Percentiles rank a stretch among this genome's conserved stretches.
These are phyloP conservation scores for Aricia agestis DNA, from an alignment of 1,140 invertebrate genomes.

Conservation along the genomic window DNA sequence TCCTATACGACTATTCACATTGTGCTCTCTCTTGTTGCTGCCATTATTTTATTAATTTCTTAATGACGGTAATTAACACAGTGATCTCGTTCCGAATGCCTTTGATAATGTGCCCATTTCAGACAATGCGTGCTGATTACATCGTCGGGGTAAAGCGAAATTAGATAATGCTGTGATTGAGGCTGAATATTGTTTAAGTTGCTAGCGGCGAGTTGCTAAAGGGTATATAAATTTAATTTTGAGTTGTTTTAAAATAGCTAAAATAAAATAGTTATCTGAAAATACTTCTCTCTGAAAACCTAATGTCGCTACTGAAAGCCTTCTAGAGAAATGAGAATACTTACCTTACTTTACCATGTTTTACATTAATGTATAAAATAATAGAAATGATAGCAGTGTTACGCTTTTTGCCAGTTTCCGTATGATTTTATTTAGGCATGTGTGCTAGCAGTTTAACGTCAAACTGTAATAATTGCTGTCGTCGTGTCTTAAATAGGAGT, in stretches of 20 bases:
- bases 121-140: background rate
- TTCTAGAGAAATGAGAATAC: no score
- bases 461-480: background rate
- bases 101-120: background rate
- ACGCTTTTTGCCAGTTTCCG: background rate
- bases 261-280: no score
- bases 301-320: no score
- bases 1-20: background rate
- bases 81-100: background rate
- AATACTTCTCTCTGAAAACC: no score
- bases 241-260: no score
- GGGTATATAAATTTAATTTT: background rate
- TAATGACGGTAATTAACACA: background rate
- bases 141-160: background rate
- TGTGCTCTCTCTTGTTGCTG: background rate
- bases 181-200: background rate
- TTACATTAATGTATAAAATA: no score
- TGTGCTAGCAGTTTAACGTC: conserved; percentile 3
- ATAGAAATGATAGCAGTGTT: no score
- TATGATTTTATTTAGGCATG: background rate
- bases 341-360: no score
- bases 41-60: conserved; percentile 3
- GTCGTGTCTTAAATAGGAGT: background rate
- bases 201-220: background rate
- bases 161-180: background rate